Base-by-base conservation (phyloP, 2,888 invertebrate genomes). In the Rhimphoctona megacephalus region DNA sequence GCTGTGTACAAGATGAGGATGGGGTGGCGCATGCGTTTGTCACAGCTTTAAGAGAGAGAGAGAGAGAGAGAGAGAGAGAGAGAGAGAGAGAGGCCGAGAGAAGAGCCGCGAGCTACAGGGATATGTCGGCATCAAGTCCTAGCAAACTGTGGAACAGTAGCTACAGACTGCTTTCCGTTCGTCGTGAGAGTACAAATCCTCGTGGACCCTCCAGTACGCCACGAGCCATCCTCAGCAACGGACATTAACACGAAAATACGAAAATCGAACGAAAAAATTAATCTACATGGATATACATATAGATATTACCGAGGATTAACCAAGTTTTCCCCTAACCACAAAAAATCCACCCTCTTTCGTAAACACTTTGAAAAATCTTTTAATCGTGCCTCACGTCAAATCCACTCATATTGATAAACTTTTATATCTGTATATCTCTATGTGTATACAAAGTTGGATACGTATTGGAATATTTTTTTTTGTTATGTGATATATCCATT, bases 21-120 rank as follows among this genome's bases (percentile, higher is more conserved):
- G 73, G 69, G 67, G 64, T 39, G 64, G 87, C 88, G 88, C 88
- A 87, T 87, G 88, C 88, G 85, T 80, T 81, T 80, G 64, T 77
- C 36, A 70, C 33, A 36, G 79, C 69, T 78, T 73, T 30, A 46
- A 67, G 81, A 54, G 70, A n/a, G n/a, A n/a, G n/a, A n/a, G n/a
- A n/a, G n/a, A n/a, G n/a, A n/a, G n/a, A n/a, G n/a, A n/a, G n/a
- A n/a, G 17, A 52, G 77, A 30, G 64, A 70, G 36, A 46, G 77
- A 5, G 14, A 14, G 36, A n/a, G 22, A 66, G 70, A 72, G 52
- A 39, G 52, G 30, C 7, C 22, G 25, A 6, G 33, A 49, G 49
- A 33, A 22, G 49, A 57, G 52, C 66, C 66, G 2, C 52, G 52
- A 52, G 66, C 52, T 67, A 66, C 17, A 49, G 43, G 74, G 66